phyloP scores from a whole-genome alignment of 2,797 vertebrate species.

The Discoglossus pictus region DNA sequence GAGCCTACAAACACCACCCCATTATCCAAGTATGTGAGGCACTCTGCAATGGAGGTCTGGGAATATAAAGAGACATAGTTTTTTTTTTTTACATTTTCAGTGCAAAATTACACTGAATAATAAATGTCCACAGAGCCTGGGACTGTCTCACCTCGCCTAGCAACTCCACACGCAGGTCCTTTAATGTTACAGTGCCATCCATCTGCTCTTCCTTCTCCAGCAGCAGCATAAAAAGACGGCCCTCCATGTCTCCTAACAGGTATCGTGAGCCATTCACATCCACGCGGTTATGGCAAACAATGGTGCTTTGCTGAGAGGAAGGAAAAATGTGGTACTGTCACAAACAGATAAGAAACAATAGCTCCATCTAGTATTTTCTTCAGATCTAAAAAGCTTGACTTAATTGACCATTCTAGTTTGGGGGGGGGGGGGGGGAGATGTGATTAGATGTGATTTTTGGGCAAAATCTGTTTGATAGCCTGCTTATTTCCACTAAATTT shows the following conservation, averaged over 20 bases:
- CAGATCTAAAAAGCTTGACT: too few species aligned
- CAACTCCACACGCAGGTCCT: conserved; percentile 93
- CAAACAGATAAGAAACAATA: too few species aligned
- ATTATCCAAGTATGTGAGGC: conserved; percentile 95
- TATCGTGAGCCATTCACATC: conserved; percentile 96
- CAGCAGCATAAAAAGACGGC: conserved; percentile 95
- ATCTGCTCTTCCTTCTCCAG: conserved; percentile 98
- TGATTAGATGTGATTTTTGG: too few species aligned
- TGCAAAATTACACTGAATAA: too few species aligned
- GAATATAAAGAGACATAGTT: not conserved
- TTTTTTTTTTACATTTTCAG: too few species aligned
- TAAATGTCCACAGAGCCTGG: not conserved
- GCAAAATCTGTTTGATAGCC: too few species aligned
- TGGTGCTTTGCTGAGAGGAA: conserved; percentile 90
- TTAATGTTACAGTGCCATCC: conserved; percentile 90
- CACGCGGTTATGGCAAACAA: conserved; percentile 96
- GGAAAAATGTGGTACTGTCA: too few species aligned
- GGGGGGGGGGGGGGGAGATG: too few species aligned
- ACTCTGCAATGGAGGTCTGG: conserved; percentile 96
- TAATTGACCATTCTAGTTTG: too few species aligned
- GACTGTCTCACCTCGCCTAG: conserved; percentile 85
- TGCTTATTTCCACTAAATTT: too few species aligned
- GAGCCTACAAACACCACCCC: conserved; percentile 97
- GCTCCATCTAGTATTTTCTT: too few species aligned
- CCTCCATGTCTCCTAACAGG: conserved; percentile 96